Percentiles rank a stretch among this genome's conserved stretches.
Evolutionary conservation across 2,888 invertebrate genomes (phyloP).

Genomic region (Lacanobia wlatinum): DNA sequence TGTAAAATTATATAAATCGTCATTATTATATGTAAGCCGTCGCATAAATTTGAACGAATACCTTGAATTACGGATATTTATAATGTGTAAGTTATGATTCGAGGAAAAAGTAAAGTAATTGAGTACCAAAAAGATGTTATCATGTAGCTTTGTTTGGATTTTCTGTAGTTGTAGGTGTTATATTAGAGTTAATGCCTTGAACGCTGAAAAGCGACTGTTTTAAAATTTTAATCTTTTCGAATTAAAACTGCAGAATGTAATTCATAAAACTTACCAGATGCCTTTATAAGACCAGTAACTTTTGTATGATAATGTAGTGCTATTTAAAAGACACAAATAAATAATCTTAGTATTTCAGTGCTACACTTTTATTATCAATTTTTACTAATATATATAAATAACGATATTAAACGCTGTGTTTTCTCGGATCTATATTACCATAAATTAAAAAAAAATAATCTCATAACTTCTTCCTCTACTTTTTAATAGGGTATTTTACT

Average conservation of each 20-base stretch:
- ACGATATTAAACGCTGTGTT: conserved; percentile 7
- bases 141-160: conserved; percentile 69
- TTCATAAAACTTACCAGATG: conserved; percentile 48
- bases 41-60: conserved; percentile 30
- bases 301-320: conserved; percentile 45
- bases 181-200: conserved; percentile 53
- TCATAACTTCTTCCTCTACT: not conserved
- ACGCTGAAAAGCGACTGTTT: conserved; percentile 20
- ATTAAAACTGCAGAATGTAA: conserved; percentile 22
- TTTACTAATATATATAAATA: conserved; percentile 5
- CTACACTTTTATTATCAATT: conserved; percentile 27
- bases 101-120: conserved; percentile 47
- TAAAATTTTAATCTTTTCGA: conserved; percentile 18
- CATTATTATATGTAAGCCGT: conserved; percentile 7
- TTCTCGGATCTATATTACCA: not conserved
- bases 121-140: conserved; percentile 66
- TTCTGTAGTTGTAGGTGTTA: conserved; percentile 65
- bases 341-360: conserved; percentile 33
- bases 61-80: conserved; percentile 14
- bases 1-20: not conserved
- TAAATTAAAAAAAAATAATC: not conserved
- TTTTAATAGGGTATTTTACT: no score
- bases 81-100: conserved; percentile 45
- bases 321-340: conserved; percentile 57
- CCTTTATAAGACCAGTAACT: conserved; percentile 51